phyloP scores from a whole-genome alignment of 2,888 invertebrate genomes.

The Apomyelois bistriatella region DNA sequence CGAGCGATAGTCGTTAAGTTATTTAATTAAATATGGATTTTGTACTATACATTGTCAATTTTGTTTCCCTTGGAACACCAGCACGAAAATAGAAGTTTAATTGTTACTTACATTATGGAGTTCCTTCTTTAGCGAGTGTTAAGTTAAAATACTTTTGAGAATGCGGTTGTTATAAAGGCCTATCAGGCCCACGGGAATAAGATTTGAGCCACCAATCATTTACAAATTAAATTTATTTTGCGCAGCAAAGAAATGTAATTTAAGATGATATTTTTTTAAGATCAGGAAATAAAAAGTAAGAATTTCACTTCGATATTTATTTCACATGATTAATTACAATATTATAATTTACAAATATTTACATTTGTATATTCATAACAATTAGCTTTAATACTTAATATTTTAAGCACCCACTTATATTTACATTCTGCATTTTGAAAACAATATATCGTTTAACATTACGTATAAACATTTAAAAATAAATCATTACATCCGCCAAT shows the following conservation, averaged over 20 bases:
- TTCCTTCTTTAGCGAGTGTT: too few species aligned
- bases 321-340: not conserved
- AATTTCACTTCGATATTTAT: not conserved
- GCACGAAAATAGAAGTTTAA: too few species aligned
- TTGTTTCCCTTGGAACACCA: too few species aligned
- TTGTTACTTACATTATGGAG: too few species aligned
- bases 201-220: too few species aligned
- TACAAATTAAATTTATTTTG: too few species aligned
- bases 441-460: not conserved
- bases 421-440: constrained; percentile 2
- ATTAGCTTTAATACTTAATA: constrained; percentile 1
- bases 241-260: too few species aligned
- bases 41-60: too few species aligned
- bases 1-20: constrained; percentile 9
- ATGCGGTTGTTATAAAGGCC: too few species aligned
- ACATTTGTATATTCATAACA: not conserved
- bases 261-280: too few species aligned
- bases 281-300: not conserved
- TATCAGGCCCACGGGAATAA: too few species aligned
- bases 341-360: constrained; percentile 7
- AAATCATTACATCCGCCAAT: not conserved
- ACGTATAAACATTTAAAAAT: not conserved
- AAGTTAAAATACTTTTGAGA: too few species aligned
- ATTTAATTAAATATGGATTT: not conserved
- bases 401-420: constrained; percentile 14